Evolutionary conservation across 2,797 vertebrate species (phyloP).

Genomic region (Spea hammondii): DNA sequence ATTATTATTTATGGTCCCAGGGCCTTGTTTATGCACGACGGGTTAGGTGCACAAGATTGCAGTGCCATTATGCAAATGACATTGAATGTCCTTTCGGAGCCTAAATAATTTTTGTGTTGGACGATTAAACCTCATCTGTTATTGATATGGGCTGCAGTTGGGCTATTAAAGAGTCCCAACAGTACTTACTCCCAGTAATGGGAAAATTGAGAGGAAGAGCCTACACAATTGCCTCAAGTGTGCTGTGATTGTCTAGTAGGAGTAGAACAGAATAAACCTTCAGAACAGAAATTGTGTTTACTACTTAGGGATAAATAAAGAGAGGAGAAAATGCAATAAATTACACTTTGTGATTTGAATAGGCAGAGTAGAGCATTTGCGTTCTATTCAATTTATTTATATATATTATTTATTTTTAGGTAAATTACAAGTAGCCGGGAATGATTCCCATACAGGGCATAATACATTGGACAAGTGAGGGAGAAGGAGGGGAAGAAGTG

Average conservation of each 20-base stretch:
- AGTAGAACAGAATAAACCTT: constrained; percentile 70
- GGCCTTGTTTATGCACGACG: constrained; percentile 83
- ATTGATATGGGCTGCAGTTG: constrained; percentile 92
- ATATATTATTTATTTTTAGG: constrained; percentile 54
- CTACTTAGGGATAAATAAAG: constrained; percentile 75
- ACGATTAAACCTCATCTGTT: constrained; percentile 98
- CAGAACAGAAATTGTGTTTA: constrained; percentile 63
- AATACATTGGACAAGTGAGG: constrained; percentile 16
- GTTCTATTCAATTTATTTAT: constrained; percentile 63
- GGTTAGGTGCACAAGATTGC: constrained; percentile 80
- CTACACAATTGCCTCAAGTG: constrained; percentile 79
- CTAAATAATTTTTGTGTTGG: constrained; percentile 91
- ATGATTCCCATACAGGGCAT: constrained; percentile 37
- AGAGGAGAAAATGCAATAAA: constrained; percentile 67
- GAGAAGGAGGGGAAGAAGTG: constrained; percentile 18
- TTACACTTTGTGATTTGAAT: constrained; percentile 66
- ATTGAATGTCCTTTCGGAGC: constrained; percentile 81
- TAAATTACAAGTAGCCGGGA: constrained; percentile 35
- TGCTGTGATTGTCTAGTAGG: constrained; percentile 72
- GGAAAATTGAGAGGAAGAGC: constrained; percentile 81
- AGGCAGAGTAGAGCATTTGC: constrained; percentile 64
- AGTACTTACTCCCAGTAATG: constrained; percentile 83
- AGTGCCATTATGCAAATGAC: constrained; percentile 99
- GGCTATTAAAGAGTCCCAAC: constrained; percentile 88
- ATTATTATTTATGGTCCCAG: constrained; percentile 91